phyloP scores from a whole-genome alignment of 1,140 invertebrate species.

The Teleogryllus occipitalis region DNA sequence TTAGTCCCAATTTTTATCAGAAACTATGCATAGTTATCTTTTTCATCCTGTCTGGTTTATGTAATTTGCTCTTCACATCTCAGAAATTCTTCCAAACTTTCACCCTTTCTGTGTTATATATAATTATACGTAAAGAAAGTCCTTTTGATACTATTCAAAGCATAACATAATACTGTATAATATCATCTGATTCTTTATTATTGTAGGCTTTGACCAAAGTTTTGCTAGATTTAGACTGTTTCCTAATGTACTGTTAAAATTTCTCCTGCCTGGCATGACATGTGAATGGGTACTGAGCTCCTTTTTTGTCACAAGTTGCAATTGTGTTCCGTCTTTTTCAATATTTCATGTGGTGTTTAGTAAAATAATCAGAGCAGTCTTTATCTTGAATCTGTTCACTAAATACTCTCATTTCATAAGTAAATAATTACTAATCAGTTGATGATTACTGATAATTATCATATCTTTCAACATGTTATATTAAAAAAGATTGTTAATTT shows the following conservation, averaged over 20 bases:
- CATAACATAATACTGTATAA: neutral
- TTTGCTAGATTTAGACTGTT: neutral
- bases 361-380: no score
- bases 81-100: neutral
- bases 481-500: no score
- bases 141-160: neutral
- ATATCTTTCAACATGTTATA: no score
- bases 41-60: neutral
- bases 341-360: no score
- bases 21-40: neutral
- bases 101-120: neutral
- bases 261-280: neutral
- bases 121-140: neutral
- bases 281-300: neutral
- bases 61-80: neutral
- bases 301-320: neutral
- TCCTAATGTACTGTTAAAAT: neutral
- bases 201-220: constrained; percentile 3
- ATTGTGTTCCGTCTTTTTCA: no score
- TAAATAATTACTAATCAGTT: no score
- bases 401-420: no score
- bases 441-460: no score
- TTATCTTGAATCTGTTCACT: no score
- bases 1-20: neutral
- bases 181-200: neutral